These are phyloP conservation scores for Podiceps cristatus DNA, from an alignment of 2,113 vertebrate species.

Conservation along the genomic window DNA sequence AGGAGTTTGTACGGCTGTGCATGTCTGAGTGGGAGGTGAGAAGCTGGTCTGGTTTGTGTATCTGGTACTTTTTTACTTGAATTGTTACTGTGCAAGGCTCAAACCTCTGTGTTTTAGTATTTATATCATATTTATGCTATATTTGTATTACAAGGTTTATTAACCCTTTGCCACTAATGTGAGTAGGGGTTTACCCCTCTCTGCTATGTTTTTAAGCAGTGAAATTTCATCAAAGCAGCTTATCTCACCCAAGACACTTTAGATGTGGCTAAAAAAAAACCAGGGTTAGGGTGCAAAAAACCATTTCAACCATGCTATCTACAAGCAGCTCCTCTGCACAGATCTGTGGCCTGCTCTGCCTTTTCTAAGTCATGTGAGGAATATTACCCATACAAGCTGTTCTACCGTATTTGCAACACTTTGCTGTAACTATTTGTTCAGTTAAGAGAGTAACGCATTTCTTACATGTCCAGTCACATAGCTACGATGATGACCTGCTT, in stretches of 20 bases:
- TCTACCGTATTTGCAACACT: background rate
- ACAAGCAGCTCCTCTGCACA: background rate
- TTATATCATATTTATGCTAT: background rate
- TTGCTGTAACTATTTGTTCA: background rate
- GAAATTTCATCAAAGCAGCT: background rate
- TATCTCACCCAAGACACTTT: background rate
- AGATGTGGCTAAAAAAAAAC: background rate
- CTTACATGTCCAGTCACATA: background rate
- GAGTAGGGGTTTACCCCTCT: background rate
- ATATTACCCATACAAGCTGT: background rate
- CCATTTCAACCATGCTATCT: background rate
- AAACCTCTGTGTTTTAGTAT: background rate
- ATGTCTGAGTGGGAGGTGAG: background rate
- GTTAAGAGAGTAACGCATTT: background rate
- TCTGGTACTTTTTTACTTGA: background rate
- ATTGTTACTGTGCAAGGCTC: background rate
- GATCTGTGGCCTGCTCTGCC: background rate
- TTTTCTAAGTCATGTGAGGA: background rate
- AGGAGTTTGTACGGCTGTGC: rapidly evolving
- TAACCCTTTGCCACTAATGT: background rate
- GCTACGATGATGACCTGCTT: background rate
- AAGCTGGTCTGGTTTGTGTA: background rate
- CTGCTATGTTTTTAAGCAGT: background rate
- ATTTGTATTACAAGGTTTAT: background rate
- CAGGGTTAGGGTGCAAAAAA: background rate